Evolutionary conservation across 1,140 invertebrate genomes (phyloP).

Genomic region (Hestina assimilis): DNA sequence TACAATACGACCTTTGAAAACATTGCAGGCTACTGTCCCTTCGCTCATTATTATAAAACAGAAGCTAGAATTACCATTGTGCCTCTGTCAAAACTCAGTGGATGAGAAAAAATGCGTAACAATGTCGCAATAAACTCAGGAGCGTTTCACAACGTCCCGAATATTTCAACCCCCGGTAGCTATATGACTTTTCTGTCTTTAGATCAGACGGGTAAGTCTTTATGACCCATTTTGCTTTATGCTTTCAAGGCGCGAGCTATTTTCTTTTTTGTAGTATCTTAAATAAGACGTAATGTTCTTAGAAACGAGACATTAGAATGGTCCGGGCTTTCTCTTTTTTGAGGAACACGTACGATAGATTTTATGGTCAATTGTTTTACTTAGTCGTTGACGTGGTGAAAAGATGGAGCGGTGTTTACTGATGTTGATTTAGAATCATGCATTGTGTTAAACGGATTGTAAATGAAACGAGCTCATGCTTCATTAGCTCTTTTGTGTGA

Average conservation of each 20-base stretch:
- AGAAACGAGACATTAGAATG: conserved; percentile 71
- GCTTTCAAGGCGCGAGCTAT: conserved; percentile 53
- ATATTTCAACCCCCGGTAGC: conserved; percentile 62
- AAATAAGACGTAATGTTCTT: conserved; percentile 75
- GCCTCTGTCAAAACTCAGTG: conserved; percentile 54
- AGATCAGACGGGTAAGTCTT: conserved; percentile 41
- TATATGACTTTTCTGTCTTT: conserved; percentile 62
- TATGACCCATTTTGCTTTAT: conserved; percentile 66
- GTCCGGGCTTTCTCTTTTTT: conserved; percentile 64
- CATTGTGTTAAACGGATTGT: conserved; percentile 35
- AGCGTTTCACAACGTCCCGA: conserved; percentile 60
- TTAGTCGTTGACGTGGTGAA: conserved; percentile 57
- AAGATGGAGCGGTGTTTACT: conserved; percentile 29
- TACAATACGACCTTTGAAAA: conserved; percentile 35
- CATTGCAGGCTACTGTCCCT: conserved; percentile 41
- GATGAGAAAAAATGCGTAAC: conserved; percentile 62
- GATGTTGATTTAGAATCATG: conserved; percentile 35
- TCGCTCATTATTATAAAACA: conserved; percentile 50
- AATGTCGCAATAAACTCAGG: conserved; percentile 61
- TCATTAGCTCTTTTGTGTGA: conserved; percentile 35
- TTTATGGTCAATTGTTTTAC: conserved; percentile 74
- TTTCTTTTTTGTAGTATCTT: conserved; percentile 66
- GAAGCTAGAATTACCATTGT: conserved; percentile 61
- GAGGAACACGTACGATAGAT: conserved; percentile 60
- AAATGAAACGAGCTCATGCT: conserved; percentile 40